Percentiles rank a stretch among this genome's conserved stretches.
Evolutionary conservation across 2,888 invertebrate species (phyloP).

Genomic region (Drosophila merina): DNA sequence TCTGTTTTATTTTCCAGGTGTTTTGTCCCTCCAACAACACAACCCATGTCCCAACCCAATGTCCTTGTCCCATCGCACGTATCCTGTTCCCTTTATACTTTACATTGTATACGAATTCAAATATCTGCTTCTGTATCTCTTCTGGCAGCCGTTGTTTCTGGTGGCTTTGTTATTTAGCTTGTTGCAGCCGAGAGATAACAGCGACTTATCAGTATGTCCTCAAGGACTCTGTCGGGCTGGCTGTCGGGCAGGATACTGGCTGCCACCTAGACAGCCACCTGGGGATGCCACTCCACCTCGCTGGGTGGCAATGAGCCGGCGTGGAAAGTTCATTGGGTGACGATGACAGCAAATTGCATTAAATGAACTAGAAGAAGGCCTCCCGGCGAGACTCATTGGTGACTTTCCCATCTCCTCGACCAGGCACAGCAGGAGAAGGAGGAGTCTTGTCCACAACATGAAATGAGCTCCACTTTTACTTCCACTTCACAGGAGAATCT

Average conservation of each 20-base stretch:
- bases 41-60: neutral
- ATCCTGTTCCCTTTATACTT: conserved; percentile 2
- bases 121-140: conserved; percentile 25
- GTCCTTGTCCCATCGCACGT: conserved; percentile 1
- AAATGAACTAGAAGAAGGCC: conserved; percentile 44
- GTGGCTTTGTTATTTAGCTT: conserved; percentile 28
- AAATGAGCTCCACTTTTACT: neutral
- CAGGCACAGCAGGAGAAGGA: neutral
- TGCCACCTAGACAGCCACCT: conserved; percentile 21
- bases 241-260: neutral
- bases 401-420: neutral
- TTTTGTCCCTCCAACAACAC: neutral
- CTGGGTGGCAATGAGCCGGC: neutral
- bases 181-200: conserved; percentile 43
- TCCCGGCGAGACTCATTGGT: conserved; percentile 39
- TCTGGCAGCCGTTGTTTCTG: conserved; percentile 14
- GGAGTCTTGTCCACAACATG: neutral
- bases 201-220: conserved; percentile 13
- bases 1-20: conserved; percentile 4
- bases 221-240: neutral
- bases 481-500: neutral
- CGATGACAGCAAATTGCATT: conserved; percentile 50
- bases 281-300: conserved; percentile 24
- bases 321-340: conserved; percentile 37
- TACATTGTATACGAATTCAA: conserved; percentile 8